Evolutionary conservation across 92 coral and sea anemone genomes (phyloP), one percentile per base, ranked within the genome.

Genomic region (Diadumene lineata): DNA sequence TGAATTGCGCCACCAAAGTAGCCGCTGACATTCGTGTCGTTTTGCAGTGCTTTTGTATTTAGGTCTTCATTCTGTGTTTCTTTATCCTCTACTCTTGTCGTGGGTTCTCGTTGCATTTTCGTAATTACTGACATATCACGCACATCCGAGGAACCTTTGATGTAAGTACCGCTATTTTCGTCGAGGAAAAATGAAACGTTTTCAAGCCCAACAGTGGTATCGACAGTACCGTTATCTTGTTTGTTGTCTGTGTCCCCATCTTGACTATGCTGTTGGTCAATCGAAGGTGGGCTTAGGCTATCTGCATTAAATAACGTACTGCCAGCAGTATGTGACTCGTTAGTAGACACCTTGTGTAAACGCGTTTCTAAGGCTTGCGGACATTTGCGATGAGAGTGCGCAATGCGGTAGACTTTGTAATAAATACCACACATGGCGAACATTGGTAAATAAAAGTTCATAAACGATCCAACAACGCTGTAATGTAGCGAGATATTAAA

Each of bases 381-480:
- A 43, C 67, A 51, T 24, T 57, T 78, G 30, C 55, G 46, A 27
- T 78, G 82, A 2, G 82, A 63, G 32, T 58, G 75, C 9, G 82
- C 88, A 32, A 78, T 60, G 46, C 61, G 66, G 76, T 84, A 92
- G 58, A 92, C 90, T 31, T 81, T 67, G 74, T 60, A 86, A 79
- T 92, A 86, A 44, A 92, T 86, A 19, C 68, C 34, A 60, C 90
- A 87, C 77, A 89, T 82, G 23, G 85, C 71, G 32, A 86, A 33
- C 23, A 83, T 74, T 2, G 98, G 98, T 0, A 89, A 70, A 61
- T 89, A 70, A 76, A 92, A 89, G 64, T 92, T 86, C 15, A 92
- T 24, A 17, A 81, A 68, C 0, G 94, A 89, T 31, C 88, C 85
- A 0, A 83, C 30, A n/a, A 82, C 56, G 15, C 92, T 83, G 70